Base-by-base conservation (phyloP, 2,797 vertebrate genomes). In the Limosa lapponica region DNA sequence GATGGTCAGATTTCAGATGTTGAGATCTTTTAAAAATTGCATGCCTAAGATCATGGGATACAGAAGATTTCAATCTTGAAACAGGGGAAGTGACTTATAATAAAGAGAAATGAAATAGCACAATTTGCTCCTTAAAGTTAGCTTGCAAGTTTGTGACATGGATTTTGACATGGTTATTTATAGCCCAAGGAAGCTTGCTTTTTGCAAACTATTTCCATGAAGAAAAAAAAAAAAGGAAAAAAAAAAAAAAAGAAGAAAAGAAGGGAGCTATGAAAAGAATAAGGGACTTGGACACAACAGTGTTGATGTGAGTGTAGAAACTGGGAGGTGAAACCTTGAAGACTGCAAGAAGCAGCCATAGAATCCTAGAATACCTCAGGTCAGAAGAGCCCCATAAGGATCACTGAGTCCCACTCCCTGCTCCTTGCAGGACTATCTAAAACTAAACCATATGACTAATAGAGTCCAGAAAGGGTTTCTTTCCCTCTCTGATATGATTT, bases 361-460 rank as follows among this genome's bases (percentile, higher is more conserved):
- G 58, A 66, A 69, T 67, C 15, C 13, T 8, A 43, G 43, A 70
- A 10, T 43, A 43, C 28, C 32, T 70, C 10, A 43, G 8, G 16
- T 30, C 36, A n/a, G 44, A 78, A 55, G 9, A 2, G 2, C n/a
- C 10, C 18, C 18, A 10, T 49, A 49, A 49, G 13, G 43, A 44
- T 49, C 16, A 51, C 11, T 0, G 2, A 58, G 19, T 27, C 24
- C 13, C 30, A 25, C 4, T 37, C 11, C 11, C n/a, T 78, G 32
- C 23, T 70, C 8, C 22, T n/a, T 3, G 3, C 51, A 70, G 25
- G 7, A 46, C 34, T 48, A 24, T 32, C 24, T 70, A 32, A 58
- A 91, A 41, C 11, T 34, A 72, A 65, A 57, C 5, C 13, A 4
- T 13, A 25, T 39, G 24, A 39, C 13, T 65, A 18, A 30, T 2